These are phyloP conservation scores for Buceros bicornis DNA, from an alignment of 2,797 vertebrate species.

Conservation along the genomic window DNA sequence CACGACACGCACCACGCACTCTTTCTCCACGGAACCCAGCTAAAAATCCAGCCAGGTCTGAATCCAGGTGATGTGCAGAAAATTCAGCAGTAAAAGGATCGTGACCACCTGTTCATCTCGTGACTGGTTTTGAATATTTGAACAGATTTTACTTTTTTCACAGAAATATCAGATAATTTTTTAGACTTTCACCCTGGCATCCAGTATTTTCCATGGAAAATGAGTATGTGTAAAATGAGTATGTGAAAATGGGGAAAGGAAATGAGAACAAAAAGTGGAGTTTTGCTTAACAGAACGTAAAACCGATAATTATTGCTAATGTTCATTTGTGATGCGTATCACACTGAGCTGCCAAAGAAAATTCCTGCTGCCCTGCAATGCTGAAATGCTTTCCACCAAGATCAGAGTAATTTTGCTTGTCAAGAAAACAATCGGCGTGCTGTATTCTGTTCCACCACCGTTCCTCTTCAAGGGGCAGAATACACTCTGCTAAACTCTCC, in stretches of 20 bases:
- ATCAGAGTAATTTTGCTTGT: constrained; percentile 63
- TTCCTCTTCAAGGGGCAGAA: constrained; percentile 20
- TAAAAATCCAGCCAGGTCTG: not conserved
- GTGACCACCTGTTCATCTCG: not conserved
- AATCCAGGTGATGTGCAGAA: not conserved
- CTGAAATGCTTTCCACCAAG: constrained; percentile 21
- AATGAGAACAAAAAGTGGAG: constrained; percentile 29
- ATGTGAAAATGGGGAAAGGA: not conserved
- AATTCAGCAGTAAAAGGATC: not conserved
- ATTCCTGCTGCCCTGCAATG: constrained; percentile 29
- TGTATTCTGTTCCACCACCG: constrained; percentile 17
- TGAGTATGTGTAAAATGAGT: not conserved
- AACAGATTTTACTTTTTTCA: not conserved
- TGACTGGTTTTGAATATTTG: not conserved
- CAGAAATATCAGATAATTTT: not conserved
- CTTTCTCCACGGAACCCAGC: not conserved
- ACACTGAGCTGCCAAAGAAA: constrained; percentile 57
- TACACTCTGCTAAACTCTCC: not conserved
- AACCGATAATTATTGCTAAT: constrained; percentile 53
- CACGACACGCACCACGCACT: not conserved
- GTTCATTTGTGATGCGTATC: not conserved
- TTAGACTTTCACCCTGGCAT: not conserved
- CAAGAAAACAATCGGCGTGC: not conserved
- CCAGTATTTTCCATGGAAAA: constrained; percentile 5
- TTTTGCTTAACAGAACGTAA: constrained; percentile 13